Percentiles rank a stretch among this genome's conserved stretches.
Conservation (phyloP, 1,140 invertebrate species). For the Drosophila bipectinata region DNA sequence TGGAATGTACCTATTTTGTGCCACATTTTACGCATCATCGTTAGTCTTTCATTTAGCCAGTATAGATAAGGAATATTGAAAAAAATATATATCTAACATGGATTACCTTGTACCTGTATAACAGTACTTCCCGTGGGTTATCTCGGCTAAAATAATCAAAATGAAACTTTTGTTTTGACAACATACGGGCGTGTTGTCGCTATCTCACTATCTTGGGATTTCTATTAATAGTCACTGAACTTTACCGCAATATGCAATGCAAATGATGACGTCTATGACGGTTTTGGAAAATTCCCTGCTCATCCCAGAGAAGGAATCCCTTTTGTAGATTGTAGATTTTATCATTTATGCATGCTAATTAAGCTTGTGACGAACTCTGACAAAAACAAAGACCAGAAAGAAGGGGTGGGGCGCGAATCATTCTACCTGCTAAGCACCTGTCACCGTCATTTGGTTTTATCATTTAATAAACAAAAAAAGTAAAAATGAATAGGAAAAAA, state of each 20-base stretch:
- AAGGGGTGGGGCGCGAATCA: conserved; percentile 14
- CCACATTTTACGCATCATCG: conserved; percentile 31
- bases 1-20: neutral
- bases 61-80: conserved; percentile 44
- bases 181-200: neutral
- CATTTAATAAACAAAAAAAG: conserved; percentile 41
- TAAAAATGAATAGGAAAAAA: neutral
- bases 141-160: conserved; percentile 33
- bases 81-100: conserved; percentile 58
- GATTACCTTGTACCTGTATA: conserved; percentile 46
- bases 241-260: conserved; percentile 38
- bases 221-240: conserved; percentile 36
- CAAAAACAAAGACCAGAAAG: conserved; percentile 11
- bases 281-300: conserved; percentile 36
- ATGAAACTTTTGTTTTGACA: conserved; percentile 56
- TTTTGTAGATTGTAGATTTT: conserved; percentile 1
- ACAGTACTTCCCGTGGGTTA: conserved; percentile 19
- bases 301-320: conserved; percentile 36
- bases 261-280: conserved; percentile 35
- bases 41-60: conserved; percentile 35
- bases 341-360: conserved; percentile 47
- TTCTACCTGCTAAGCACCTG: conserved; percentile 19
- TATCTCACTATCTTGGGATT: conserved; percentile 34
- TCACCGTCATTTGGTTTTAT: conserved; percentile 39
- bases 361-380: conserved; percentile 20